Conservation (phyloP, 2,113 vertebrate species). For the Acrocephalus arundinaceus region DNA sequence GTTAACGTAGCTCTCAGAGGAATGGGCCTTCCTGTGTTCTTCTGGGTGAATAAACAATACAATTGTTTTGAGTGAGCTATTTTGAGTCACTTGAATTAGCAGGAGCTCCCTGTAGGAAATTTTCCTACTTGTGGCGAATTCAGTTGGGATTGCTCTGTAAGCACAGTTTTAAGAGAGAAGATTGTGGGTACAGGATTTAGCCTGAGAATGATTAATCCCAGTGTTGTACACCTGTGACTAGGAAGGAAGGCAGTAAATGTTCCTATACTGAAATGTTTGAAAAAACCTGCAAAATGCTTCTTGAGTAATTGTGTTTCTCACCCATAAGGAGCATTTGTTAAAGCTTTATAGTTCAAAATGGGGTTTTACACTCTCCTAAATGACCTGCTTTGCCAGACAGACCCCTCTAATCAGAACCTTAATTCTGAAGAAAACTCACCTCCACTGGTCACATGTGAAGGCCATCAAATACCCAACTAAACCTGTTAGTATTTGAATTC, state of each 20-base stretch:
- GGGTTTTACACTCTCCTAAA: neutral
- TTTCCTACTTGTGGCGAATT: neutral
- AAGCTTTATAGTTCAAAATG: neutral
- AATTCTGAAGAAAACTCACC: neutral
- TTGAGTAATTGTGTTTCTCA: neutral
- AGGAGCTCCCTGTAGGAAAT: constrained; percentile 31
- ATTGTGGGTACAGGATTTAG: neutral
- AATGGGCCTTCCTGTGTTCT: neutral
- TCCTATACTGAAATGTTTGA: neutral
- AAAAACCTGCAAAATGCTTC: neutral
- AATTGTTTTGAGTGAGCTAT: constrained; percentile 27
- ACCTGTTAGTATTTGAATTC: neutral
- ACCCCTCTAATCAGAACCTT: neutral
- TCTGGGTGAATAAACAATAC: constrained; percentile 48
- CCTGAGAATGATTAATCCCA: neutral
- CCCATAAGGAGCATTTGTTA: neutral
- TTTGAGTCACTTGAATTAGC: constrained; percentile 41
- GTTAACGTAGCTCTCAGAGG: neutral
- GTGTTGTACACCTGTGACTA: neutral
- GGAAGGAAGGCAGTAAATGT: neutral
- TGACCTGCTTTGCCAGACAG: neutral
- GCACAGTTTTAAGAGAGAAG: neutral
- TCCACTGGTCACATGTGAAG: neutral
- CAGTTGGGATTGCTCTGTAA: neutral
- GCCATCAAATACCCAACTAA: neutral